Conservation (phyloP, 2,797 vertebrate species). For the Lepus oiostolus region DNA sequence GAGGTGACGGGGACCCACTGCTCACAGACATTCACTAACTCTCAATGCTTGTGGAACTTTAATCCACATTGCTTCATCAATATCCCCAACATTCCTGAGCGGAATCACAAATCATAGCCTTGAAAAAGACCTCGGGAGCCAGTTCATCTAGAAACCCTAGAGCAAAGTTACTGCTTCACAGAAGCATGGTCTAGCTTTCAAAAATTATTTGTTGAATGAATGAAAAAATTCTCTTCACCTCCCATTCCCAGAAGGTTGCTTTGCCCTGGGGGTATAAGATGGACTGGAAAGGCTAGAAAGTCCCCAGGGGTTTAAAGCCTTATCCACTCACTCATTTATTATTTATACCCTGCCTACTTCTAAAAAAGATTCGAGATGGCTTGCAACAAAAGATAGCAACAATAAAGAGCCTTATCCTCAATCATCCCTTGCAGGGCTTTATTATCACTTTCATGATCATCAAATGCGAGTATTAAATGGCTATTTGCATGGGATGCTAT, state of each 20-base stretch:
- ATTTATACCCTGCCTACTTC: constrained; percentile 69
- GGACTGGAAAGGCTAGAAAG: not conserved
- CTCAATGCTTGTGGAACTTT: not conserved
- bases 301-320: constrained; percentile 5
- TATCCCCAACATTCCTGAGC: constrained; percentile 34
- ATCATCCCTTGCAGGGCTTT: constrained; percentile 70
- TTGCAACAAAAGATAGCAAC: constrained; percentile 71
- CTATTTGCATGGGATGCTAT: constrained; percentile 75
- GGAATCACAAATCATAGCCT: constrained; percentile 50
- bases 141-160: constrained; percentile 23
- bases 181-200: constrained; percentile 55
- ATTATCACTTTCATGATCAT: constrained; percentile 73
- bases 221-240: constrained; percentile 24
- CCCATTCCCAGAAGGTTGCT: constrained; percentile 40
- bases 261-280: not conserved
- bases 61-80: constrained; percentile 27
- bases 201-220: constrained; percentile 64
- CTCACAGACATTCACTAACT: not conserved
- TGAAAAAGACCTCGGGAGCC: constrained; percentile 31
- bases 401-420: constrained; percentile 58
- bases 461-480: constrained; percentile 75
- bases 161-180: constrained; percentile 56
- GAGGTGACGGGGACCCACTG: fast-evolving
- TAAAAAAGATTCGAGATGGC: constrained; percentile 57
- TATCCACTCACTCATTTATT: constrained; percentile 62